Percentiles rank a stretch among this genome's conserved stretches.
These are phyloP conservation scores for Chironomus tentans DNA, from an alignment of 2,888 invertebrate genomes.

Conservation along the genomic window DNA sequence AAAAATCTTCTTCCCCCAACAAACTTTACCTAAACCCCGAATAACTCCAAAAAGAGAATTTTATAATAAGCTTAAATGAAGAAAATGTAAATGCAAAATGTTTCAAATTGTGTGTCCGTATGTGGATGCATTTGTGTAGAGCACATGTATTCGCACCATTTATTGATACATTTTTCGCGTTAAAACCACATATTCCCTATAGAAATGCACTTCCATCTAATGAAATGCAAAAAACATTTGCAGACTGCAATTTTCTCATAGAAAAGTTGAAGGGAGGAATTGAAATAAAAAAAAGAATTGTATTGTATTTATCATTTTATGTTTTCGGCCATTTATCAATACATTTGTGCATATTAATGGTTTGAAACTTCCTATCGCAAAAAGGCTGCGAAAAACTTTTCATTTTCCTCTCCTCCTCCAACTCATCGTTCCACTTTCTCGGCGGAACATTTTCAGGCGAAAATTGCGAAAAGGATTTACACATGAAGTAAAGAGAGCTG, in stretches of 20 bases:
- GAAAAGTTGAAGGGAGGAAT: not conserved
- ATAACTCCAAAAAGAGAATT: no score
- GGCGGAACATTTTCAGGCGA: not conserved
- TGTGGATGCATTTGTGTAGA: no score
- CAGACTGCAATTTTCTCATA: constrained; percentile 22
- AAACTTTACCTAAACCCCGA: no score
- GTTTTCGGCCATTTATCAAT: not conserved
- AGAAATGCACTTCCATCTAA: not conserved
- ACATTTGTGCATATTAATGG: not conserved
- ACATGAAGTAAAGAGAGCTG: no score
- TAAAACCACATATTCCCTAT: not conserved
- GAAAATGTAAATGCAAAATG: not conserved
- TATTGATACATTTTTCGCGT: not conserved
- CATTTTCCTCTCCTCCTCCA: not conserved
- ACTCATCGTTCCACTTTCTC: not conserved
- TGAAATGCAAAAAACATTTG: not conserved
- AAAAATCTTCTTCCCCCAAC: no score
- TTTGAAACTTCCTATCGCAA: not conserved
- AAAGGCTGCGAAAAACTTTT: not conserved
- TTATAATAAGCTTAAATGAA: not conserved
- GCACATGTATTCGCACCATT: not conserved
- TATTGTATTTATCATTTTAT: not conserved
- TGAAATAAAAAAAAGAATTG: not conserved
- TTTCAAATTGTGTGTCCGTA: no score
- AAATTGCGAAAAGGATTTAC: no score